Base-by-base conservation (phyloP, 2,797 vertebrate species). In the Coregonus suidteri region DNA sequence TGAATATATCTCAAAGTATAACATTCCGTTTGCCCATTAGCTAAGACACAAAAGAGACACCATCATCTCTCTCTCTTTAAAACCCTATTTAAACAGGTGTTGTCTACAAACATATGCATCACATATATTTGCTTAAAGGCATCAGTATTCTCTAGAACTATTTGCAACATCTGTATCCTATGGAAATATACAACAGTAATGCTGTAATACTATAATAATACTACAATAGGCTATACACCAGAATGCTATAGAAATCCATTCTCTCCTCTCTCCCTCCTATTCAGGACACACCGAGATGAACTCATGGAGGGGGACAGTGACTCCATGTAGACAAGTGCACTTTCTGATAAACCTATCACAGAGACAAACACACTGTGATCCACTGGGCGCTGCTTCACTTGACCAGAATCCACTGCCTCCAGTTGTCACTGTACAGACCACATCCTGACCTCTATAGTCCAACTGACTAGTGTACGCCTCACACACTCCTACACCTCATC, bases 221-320 rank as follows among this genome's bases (percentile, higher is more conserved):
- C 2, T 59, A 6, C 56, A n/a, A 59, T 6, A 59, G 56, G 18
- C 18, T 59, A 41, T 2, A 6, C n/a, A 59, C 56, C 56, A 59
- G 56, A 20, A 59, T 6, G 6, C 5, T 7, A 47, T 4, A 20
- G 4, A 70, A 3, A 20, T n/a, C n/a, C 11, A 71, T 11, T 47
- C 16, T 59, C 25, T 76, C 73, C 5, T 84, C 25, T 71, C 71
- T 67, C 30, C 75, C 25, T 4, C 54, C 79, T 76, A 31, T 83
- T 7, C 37, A 91, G 90, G 83, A 88, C 84, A 81, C 81, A 76
- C 6, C 31, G 79, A 15, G 89, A 89, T 76, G 88, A 88, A 64
- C 79, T 81, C 74, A 84, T 78, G 64, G 87, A 84, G 75, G 84
- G 87, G 75, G 75, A 72, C 34, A 31, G 59, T 18, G 86, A 86